Conservation (phyloP, 2,797 vertebrate species). For the Lindbergichthys nudifrons region DNA sequence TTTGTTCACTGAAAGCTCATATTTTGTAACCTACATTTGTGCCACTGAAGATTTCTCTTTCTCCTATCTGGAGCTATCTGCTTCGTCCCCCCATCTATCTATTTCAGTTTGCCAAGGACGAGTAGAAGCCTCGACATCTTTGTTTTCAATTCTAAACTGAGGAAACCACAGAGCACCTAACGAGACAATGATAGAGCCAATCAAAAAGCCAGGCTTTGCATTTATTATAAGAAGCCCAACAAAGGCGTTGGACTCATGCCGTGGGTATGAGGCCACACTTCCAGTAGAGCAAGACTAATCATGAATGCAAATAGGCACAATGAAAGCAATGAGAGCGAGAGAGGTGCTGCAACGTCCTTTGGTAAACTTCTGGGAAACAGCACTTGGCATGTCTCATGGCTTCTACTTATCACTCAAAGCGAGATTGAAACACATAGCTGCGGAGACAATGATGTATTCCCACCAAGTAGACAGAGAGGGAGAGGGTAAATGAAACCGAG, state of each 20-base stretch:
- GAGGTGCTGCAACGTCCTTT: constrained; percentile 62
- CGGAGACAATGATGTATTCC: constrained; percentile 65
- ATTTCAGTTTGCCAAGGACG: constrained; percentile 7
- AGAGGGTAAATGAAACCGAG: constrained; percentile 51
- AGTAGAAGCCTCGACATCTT: constrained; percentile 35
- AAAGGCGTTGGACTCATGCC: constrained; percentile 56
- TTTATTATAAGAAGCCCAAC: constrained; percentile 62
- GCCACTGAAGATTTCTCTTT: constrained; percentile 21
- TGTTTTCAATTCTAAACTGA: constrained; percentile 35
- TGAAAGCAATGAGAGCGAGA: constrained; percentile 63
- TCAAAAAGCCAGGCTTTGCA: constrained; percentile 63
- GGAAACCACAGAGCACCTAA: constrained; percentile 49
- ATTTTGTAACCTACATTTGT: constrained; percentile 28
- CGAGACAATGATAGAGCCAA: constrained; percentile 61
- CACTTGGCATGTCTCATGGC: constrained; percentile 63
- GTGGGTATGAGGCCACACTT: constrained; percentile 70
- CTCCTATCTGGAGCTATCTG: constrained; percentile 13
- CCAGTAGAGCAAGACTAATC: constrained; percentile 75
- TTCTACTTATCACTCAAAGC: constrained; percentile 68
- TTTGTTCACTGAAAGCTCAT: constrained; percentile 3
- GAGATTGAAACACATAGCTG: constrained; percentile 55
- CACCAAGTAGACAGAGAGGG: constrained; percentile 49
- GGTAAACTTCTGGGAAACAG: constrained; percentile 73
- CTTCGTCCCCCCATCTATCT: constrained; percentile 6
- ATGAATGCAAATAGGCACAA: constrained; percentile 77